Percentiles rank a stretch among this genome's conserved stretches.
Conservation (phyloP, 2,797 vertebrate genomes). For the Vultur gryphus region DNA sequence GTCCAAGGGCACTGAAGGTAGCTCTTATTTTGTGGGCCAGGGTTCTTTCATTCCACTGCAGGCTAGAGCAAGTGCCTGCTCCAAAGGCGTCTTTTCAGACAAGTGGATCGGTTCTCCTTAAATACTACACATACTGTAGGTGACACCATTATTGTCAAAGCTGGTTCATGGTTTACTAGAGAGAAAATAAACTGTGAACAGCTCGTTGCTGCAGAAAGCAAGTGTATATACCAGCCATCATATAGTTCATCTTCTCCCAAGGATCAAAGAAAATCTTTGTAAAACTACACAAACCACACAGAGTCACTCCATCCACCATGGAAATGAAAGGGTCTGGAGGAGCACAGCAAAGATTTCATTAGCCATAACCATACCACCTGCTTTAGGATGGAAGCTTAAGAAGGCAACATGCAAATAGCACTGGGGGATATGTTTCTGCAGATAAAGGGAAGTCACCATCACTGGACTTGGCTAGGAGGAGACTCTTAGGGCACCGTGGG, state of each 20-base stretch:
- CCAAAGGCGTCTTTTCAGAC: neutral
- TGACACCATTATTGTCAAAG: neutral
- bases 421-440: neutral
- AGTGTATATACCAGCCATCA: rapidly evolving
- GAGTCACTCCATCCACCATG: neutral
- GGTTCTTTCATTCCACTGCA: neutral
- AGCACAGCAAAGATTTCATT: neutral
- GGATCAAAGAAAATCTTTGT: neutral
- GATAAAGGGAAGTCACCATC: neutral
- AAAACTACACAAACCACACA: neutral
- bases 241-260: neutral
- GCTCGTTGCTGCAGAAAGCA: neutral
- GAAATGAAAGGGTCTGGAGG: neutral
- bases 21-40: neutral
- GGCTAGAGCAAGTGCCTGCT: neutral
- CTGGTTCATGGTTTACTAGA: neutral
- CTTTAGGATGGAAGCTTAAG: neutral
- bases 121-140: neutral
- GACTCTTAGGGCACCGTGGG: neutral
- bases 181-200: neutral
- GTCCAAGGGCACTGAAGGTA: neutral
- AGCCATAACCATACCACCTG: neutral
- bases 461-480: neutral
- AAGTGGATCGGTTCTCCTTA: neutral
- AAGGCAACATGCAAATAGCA: neutral